These are phyloP conservation scores for Halocynthia roretzi DNA, from an alignment of 23 tunicate genomes.

Conservation along the genomic window DNA sequence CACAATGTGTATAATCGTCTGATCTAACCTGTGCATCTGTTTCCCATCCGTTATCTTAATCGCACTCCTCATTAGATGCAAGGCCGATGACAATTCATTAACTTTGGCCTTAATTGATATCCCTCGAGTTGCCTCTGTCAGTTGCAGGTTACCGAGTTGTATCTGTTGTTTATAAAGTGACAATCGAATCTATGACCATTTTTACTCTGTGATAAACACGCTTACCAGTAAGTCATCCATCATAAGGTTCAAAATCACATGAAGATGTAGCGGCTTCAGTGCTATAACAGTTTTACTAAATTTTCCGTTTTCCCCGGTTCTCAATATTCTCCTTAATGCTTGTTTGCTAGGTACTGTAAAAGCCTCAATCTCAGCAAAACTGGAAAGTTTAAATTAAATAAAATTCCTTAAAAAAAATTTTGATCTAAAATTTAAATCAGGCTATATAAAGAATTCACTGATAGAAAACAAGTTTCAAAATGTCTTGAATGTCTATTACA, in stretches of 20 bases:
- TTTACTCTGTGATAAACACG: background rate
- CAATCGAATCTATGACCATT: too few relatives aligned
- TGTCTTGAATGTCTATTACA: too few relatives aligned
- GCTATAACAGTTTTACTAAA: background rate
- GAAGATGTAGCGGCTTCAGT: conserved; percentile 12
- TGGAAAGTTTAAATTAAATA: background rate
- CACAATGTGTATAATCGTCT: background rate
- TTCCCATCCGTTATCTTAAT: conserved; percentile 3
- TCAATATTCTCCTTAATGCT: conserved; percentile 25
- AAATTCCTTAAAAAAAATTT: background rate
- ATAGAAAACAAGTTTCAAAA: too few relatives aligned
- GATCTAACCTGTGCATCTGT: background rate
- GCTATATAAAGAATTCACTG: too few relatives aligned
- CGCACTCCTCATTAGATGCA: conserved; percentile 33
- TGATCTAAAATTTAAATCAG: too few relatives aligned
- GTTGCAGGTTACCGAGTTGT: conserved; percentile 12
- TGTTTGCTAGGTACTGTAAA: conserved; percentile 42
- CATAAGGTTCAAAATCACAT: conserved; percentile 13
- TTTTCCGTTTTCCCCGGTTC: conserved; percentile 8
- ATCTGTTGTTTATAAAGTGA: background rate
- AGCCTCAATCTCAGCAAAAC: conserved; percentile 31
- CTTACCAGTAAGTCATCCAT: conserved; percentile 36
- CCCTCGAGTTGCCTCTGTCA: conserved; percentile 19
- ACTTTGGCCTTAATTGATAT: background rate
- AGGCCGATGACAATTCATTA: conserved; percentile 28